These are phyloP conservation scores for Anhinga anhinga DNA, from an alignment of 2,113 vertebrate genomes.

Conservation along the genomic window DNA sequence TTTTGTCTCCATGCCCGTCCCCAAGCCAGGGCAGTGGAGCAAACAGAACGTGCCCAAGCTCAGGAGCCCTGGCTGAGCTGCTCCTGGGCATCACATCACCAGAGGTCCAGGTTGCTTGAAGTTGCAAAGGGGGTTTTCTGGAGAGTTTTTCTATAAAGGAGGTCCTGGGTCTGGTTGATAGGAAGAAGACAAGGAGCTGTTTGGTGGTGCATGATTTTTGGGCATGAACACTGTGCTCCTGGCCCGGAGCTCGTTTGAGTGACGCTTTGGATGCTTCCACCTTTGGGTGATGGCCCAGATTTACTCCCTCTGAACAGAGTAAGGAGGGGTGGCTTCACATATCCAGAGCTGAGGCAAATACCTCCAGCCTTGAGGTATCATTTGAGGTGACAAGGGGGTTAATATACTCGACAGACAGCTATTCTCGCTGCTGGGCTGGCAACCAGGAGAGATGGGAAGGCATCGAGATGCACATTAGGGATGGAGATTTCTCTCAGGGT, in stretches of 20 bases:
- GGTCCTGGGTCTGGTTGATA: neutral
- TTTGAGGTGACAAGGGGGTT: neutral
- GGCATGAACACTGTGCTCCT: neutral
- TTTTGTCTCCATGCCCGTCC: neutral
- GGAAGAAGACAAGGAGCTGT: neutral
- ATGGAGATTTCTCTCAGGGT: neutral
- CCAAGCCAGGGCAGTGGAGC: neutral
- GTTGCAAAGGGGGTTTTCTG: neutral
- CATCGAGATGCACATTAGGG: neutral
- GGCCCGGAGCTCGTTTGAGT: neutral
- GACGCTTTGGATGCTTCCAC: neutral
- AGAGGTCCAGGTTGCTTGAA: fast-evolving
- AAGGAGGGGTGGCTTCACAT: neutral
- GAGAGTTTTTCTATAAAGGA: neutral
- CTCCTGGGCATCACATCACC: fast-evolving
- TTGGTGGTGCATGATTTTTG: neutral
- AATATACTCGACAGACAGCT: neutral
- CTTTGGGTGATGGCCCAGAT: neutral
- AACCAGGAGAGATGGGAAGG: neutral
- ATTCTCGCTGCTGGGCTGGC: neutral
- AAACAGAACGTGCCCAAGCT: fast-evolving
- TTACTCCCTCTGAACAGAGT: neutral
- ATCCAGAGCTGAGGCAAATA: neutral
- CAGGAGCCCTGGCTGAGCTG: neutral
- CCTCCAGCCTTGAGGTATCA: neutral